phyloP scores from a whole-genome alignment of 2,797 vertebrate genomes.

The Dipus sagitta region DNA sequence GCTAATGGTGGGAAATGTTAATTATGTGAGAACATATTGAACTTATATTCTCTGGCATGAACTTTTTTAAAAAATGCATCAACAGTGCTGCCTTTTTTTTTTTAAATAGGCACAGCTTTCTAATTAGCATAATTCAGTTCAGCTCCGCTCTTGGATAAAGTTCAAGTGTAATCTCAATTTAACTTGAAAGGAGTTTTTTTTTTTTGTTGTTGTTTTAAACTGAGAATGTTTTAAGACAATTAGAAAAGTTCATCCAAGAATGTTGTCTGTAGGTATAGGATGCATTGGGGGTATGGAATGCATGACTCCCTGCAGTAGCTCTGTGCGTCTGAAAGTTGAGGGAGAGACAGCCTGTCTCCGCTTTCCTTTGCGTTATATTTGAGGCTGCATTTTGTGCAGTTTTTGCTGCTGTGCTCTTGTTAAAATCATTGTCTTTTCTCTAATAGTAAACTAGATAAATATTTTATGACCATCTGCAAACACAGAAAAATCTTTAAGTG shows the following conservation, averaged over 20 bases:
- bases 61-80: slow-evolving; percentile 88
- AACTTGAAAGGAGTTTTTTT: slow-evolving; percentile 87
- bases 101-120: slow-evolving; percentile 89
- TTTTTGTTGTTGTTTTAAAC: slow-evolving; percentile 63
- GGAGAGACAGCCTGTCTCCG: slow-evolving; percentile 58
- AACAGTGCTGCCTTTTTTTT: slow-evolving; percentile 86
- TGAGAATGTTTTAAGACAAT: slow-evolving; percentile 88
- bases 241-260: slow-evolving; percentile 86
- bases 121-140: slow-evolving; percentile 91
- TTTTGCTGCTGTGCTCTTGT: slow-evolving; percentile 63
- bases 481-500: slow-evolving; percentile 23
- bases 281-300: slow-evolving; percentile 76
- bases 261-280: slow-evolving; percentile 79
- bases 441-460: slow-evolving; percentile 66
- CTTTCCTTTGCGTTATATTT: slow-evolving; percentile 70
- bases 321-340: slow-evolving; percentile 78
- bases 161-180: slow-evolving; percentile 90
- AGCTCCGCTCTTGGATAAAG: slow-evolving; percentile 87
- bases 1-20: slow-evolving; percentile 90
- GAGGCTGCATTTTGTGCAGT: slow-evolving; percentile 58
- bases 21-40: slow-evolving; percentile 91
- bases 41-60: slow-evolving; percentile 90
- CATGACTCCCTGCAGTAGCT: slow-evolving; percentile 74
- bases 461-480: slow-evolving; percentile 58
- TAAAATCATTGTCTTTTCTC: slow-evolving; percentile 69